These are phyloP conservation scores for Heliconius sara DNA, from an alignment of 2,888 invertebrate genomes.

Conservation along the genomic window DNA sequence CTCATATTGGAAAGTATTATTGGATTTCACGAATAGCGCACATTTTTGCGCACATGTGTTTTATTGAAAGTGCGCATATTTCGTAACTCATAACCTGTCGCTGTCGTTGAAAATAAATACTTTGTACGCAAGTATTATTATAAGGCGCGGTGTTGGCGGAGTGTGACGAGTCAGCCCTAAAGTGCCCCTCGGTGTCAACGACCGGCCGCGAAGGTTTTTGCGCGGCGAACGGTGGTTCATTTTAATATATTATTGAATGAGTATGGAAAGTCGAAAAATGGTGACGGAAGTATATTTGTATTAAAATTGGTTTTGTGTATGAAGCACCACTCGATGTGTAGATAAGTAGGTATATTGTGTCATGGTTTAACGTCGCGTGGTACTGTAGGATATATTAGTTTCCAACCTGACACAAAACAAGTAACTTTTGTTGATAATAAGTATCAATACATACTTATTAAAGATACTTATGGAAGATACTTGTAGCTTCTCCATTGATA, in stretches of 20 bases:
- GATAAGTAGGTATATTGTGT: neutral
- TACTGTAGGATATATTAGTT: neutral
- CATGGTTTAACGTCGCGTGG: constrained; percentile 9
- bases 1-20: constrained; percentile 15
- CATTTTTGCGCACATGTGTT: constrained; percentile 34
- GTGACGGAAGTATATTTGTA: constrained; percentile 48
- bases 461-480: neutral
- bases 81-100: constrained; percentile 51
- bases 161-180: constrained; percentile 79
- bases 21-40: constrained; percentile 22
- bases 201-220: constrained; percentile 79
- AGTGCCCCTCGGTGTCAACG: constrained; percentile 80
- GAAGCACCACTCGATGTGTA: neutral
- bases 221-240: constrained; percentile 76
- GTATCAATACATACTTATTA: too few species aligned
- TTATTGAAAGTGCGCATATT: constrained; percentile 43
- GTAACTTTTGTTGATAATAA: neutral
- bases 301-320: constrained; percentile 31
- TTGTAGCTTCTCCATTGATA: neutral
- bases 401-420: neutral
- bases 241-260: constrained; percentile 77
- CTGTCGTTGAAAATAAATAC: constrained; percentile 54
- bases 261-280: constrained; percentile 73
- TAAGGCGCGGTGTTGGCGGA: constrained; percentile 64
- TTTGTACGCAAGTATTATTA: constrained; percentile 55